phyloP scores from a whole-genome alignment of 2,888 invertebrate genomes.

The Machimus rusticus region DNA sequence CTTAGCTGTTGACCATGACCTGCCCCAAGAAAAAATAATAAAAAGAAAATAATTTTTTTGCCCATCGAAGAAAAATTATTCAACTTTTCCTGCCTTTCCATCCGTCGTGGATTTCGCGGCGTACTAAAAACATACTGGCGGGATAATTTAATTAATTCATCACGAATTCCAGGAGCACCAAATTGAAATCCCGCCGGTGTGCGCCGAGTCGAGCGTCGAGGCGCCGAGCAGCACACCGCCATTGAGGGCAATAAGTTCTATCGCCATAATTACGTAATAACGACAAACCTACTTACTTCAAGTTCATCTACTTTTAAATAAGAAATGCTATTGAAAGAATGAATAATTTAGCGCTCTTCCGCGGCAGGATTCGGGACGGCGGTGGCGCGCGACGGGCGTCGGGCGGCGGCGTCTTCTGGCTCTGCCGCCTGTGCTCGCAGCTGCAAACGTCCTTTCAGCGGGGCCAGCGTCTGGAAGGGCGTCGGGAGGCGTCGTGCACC shows the following conservation, averaged over 20 bases:
- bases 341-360: conserved; percentile 21
- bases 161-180: not conserved
- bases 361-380: not conserved
- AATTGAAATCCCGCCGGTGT: conserved; percentile 17
- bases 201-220: not conserved
- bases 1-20: not conserved
- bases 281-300: conserved; percentile 36
- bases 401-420: not conserved
- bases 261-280: conserved; percentile 33
- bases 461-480: not conserved
- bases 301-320: conserved; percentile 35
- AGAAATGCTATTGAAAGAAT: conserved; percentile 30
- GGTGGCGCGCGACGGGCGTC: not conserved
- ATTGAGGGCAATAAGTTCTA: not conserved
- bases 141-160: conserved; percentile 15
- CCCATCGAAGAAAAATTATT: not conserved
- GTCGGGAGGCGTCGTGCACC: not conserved
- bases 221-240: not conserved
- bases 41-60: not conserved
- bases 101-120: not conserved
- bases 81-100: not conserved
- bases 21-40: not conserved
- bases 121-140: not conserved
- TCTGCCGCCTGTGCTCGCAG: not conserved
- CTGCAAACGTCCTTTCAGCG: not conserved